A percentile compares a stretch with the other conserved stretches of the same genome.
These are phyloP conservation scores for Sthenelais limicola DNA, from an alignment of 2,888 invertebrate genomes.

Conservation along the genomic window DNA sequence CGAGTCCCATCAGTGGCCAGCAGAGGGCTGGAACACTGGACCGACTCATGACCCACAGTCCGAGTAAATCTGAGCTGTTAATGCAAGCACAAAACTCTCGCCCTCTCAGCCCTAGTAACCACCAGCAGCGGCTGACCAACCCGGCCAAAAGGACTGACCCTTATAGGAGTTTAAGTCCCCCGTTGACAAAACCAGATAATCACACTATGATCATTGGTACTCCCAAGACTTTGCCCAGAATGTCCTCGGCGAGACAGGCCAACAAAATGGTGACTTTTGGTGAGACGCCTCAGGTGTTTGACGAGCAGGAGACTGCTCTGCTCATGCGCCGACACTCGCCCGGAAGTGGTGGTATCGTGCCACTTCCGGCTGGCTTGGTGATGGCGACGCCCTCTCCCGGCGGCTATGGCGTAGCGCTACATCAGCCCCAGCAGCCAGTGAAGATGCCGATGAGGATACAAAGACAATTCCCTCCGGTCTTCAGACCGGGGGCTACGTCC, in stretches of 20 bases:
- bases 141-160: too few relatives aligned
- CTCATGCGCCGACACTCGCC: conserved; percentile 11
- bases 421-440: conserved; percentile 9
- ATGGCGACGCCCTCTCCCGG: not conserved
- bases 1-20: conserved; percentile 7
- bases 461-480: conserved; percentile 31
- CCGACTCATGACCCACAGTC: conserved; percentile 13
- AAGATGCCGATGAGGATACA: conserved; percentile 25
- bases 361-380: not conserved
- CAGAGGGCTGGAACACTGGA: not conserved
- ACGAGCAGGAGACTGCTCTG: not conserved
- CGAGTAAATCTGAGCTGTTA: conserved; percentile 5
- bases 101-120: not conserved
- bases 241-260: not conserved
- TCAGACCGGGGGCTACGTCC: conserved; percentile 1
- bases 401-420: too few relatives aligned
- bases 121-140: not conserved
- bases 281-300: conserved; percentile 23
- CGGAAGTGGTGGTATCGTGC: not conserved
- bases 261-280: conserved; percentile 34
- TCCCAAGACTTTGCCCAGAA: not conserved
- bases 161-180: too few relatives aligned
- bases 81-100: too few relatives aligned
- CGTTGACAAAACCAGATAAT: not conserved
- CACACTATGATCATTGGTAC: conserved; percentile 7